phyloP scores from a whole-genome alignment of 2,888 invertebrate species.

The Drosophila quasianomalipes region DNA sequence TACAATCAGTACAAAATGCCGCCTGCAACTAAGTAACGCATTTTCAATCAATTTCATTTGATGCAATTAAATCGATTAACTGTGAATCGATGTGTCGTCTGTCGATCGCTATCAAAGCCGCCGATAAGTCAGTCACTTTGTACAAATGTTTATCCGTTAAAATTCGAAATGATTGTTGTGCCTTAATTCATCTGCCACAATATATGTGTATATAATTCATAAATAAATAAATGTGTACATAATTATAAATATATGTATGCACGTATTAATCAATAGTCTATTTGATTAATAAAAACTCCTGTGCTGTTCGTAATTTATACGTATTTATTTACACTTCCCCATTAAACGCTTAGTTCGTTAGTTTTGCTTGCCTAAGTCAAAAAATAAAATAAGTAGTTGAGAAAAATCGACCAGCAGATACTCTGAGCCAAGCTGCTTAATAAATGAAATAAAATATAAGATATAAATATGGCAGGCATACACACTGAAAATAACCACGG shows the following conservation, averaged over 20 bases:
- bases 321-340: not conserved
- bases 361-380: slow-evolving; percentile 23
- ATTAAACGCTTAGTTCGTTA: not conserved
- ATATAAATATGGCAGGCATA: not conserved
- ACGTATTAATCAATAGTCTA: not conserved
- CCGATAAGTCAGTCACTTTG: not conserved
- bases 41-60: not conserved
- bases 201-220: not conserved
- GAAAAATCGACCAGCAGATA: not conserved
- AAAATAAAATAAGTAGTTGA: not conserved
- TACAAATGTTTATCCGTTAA: not conserved
- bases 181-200: not conserved
- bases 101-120: not conserved
- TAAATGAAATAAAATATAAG: not conserved
- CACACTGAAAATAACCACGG: not conserved
- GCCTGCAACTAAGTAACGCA: slow-evolving; percentile 50
- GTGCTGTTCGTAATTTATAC: not conserved
- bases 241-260: not conserved
- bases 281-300: slow-evolving; percentile 1
- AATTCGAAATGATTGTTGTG: not conserved
- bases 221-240: not conserved
- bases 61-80: not conserved
- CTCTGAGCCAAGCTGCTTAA: not conserved
- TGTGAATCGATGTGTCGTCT: not conserved
- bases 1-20: slow-evolving; percentile 14